phyloP scores from a whole-genome alignment of 2,888 invertebrate genomes.

The Ramazzottius varieornatus region DNA sequence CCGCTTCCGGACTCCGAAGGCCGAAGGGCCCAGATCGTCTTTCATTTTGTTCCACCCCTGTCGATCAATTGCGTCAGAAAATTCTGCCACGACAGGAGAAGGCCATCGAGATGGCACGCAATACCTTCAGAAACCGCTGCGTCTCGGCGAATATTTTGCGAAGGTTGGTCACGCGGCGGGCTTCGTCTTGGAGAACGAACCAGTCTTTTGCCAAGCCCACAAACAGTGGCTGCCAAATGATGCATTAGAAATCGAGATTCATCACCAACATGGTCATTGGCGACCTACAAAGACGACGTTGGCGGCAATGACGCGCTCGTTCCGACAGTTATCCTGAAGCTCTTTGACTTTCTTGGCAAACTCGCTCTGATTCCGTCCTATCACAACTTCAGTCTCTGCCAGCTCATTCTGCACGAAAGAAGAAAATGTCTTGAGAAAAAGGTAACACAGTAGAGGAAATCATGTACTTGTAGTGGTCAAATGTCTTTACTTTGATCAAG shows the following conservation, averaged over 20 bases:
- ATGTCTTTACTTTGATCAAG: background rate
- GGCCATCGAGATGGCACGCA: too few species aligned
- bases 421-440: background rate
- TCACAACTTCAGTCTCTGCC: background rate
- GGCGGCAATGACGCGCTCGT: background rate
- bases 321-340: background rate
- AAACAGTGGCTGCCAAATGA: background rate
- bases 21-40: background rate
- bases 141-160: background rate
- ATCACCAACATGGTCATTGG: background rate
- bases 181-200: background rate
- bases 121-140: background rate
- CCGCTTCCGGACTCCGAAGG: too few species aligned
- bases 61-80: too few species aligned
- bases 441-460: background rate
- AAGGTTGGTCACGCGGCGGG: background rate
- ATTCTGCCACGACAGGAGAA: too few species aligned
- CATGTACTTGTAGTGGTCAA: too few species aligned
- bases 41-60: background rate
- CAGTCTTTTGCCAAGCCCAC: background rate
- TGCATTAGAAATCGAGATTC: background rate
- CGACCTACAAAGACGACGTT: constrained; percentile 2
- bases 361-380: background rate
- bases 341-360: background rate
- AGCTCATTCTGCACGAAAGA: background rate